These are phyloP conservation scores for Nineta flava DNA, from an alignment of 2,888 invertebrate species.

Conservation along the genomic window DNA sequence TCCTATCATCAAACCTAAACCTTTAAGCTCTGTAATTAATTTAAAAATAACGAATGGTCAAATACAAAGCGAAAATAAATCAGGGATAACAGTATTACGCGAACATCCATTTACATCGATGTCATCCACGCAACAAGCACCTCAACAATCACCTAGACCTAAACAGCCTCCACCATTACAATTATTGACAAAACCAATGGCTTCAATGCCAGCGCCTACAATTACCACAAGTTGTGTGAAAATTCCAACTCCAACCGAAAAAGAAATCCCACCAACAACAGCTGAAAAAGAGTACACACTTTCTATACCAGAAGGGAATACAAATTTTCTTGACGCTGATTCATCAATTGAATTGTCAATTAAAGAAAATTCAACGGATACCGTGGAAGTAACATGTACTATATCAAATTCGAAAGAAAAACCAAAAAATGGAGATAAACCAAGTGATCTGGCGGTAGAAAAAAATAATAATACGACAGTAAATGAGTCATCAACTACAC, in stretches of 20 bases:
- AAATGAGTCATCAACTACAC: neutral
- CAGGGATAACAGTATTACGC: constrained; percentile 44
- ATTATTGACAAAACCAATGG: constrained; percentile 27
- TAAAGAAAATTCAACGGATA: constrained; percentile 19
- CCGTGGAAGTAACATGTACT: constrained; percentile 13
- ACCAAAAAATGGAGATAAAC: constrained; percentile 21
- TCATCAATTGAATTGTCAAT: constrained; percentile 25
- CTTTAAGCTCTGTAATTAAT: constrained; percentile 37
- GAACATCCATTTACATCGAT: constrained; percentile 18
- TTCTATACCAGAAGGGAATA: constrained; percentile 35
- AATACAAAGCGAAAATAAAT: constrained; percentile 40
- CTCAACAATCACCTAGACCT: constrained; percentile 22
- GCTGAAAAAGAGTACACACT: constrained; percentile 34
- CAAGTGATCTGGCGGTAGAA: constrained; percentile 21
- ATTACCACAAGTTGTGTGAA: constrained; percentile 2
- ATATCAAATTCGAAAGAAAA: constrained; percentile 35
- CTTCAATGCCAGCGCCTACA: constrained; percentile 16
- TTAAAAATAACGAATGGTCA: constrained; percentile 51
- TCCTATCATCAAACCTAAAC: constrained; percentile 26
- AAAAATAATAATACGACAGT: neutral
- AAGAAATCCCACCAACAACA: constrained; percentile 28
- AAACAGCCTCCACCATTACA: constrained; percentile 30
- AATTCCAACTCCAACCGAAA: constrained; percentile 21
- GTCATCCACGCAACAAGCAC: neutral
- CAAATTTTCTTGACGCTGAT: constrained; percentile 12